These are phyloP conservation scores for Neoarius graeffei DNA, from an alignment of 2,113 vertebrate genomes.

Conservation along the genomic window DNA sequence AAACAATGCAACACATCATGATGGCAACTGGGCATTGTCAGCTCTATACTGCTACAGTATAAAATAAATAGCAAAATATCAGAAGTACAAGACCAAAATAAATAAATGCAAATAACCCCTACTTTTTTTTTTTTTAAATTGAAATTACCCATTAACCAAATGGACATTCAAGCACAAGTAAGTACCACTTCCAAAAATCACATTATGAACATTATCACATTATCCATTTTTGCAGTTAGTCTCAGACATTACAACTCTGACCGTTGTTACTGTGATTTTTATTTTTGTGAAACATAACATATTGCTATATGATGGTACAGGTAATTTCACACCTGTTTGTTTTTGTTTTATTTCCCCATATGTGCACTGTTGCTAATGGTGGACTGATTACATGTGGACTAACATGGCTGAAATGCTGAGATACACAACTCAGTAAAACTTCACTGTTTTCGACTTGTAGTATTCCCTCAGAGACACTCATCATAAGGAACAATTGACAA, in stretches of 20 bases:
- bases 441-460: constrained; percentile 38
- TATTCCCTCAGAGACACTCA: constrained; percentile 58
- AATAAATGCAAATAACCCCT: constrained; percentile 42
- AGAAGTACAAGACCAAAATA: constrained; percentile 54
- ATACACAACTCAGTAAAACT: constrained; percentile 36
- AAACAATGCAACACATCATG: constrained; percentile 23
- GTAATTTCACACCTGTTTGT: constrained; percentile 2
- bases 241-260: neutral
- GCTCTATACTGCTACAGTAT: constrained; percentile 39
- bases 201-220: constrained; percentile 14
- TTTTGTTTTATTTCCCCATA: neutral
- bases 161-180: constrained; percentile 38
- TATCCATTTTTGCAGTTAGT: constrained; percentile 20
- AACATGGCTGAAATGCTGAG: constrained; percentile 37
- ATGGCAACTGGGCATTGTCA: constrained; percentile 25
- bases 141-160: constrained; percentile 39
- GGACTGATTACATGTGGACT: constrained; percentile 15
- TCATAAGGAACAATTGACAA: constrained; percentile 57
- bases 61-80: constrained; percentile 58
- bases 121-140: constrained; percentile 10
- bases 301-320: constrained; percentile 47
- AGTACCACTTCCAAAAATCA: constrained; percentile 41
- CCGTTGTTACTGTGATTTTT: neutral
- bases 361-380: neutral
- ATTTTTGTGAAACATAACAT: constrained; percentile 38